phyloP scores from a whole-genome alignment of 64 coral and sea anemone genomes.

The Montipora efflorescens region DNA sequence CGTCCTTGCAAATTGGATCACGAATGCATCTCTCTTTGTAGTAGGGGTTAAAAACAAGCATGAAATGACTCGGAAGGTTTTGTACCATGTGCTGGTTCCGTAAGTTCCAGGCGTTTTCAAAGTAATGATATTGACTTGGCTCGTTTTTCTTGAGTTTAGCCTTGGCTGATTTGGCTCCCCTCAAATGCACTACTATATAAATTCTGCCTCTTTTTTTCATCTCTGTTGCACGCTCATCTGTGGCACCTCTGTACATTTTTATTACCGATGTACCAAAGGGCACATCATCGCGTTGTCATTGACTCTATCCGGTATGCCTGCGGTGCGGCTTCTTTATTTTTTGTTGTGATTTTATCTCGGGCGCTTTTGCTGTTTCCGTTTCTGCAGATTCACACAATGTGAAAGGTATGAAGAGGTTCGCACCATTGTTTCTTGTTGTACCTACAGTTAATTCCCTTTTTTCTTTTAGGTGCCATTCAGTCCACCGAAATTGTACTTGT shows the following conservation, averaged over 20 bases:
- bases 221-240: constrained; percentile 19
- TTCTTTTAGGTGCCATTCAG: no score
- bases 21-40: constrained; percentile 22
- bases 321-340: constrained; percentile 61
- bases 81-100: constrained; percentile 51
- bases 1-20: constrained; percentile 45
- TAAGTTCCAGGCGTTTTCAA: constrained; percentile 57
- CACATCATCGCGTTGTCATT: not conserved
- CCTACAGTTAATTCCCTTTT: no score
- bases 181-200: constrained; percentile 32
- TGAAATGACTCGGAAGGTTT: constrained; percentile 33
- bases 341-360: not conserved
- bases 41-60: constrained; percentile 56
- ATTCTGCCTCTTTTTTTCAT: constrained; percentile 52
- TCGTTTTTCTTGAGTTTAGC: constrained; percentile 36
- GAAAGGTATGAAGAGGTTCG: no score
- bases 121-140: constrained; percentile 42
- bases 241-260: constrained; percentile 56
- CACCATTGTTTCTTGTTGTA: no score
- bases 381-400: no score
- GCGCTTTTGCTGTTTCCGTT: no score
- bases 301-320: constrained; percentile 29
- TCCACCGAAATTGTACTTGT: no score
- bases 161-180: constrained; percentile 57
- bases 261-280: constrained; percentile 55